Conservation (phyloP, 64 coral and sea anemone genomes). For the Pocillopora damicornis region DNA sequence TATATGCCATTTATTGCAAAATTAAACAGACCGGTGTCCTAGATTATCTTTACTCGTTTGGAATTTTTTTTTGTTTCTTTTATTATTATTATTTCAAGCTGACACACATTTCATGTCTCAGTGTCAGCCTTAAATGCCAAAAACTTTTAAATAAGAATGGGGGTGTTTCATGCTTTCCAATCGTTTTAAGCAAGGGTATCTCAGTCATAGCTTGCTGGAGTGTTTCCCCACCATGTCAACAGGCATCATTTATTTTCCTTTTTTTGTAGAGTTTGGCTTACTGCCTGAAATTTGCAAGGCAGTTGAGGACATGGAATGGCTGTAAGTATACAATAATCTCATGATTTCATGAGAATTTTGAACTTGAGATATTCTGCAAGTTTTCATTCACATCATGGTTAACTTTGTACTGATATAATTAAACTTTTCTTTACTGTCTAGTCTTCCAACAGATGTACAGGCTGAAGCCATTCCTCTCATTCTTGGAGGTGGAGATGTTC, state of each 20-base stretch:
- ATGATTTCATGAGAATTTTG: background rate
- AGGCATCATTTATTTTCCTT: background rate
- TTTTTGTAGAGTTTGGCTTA: conserved; percentile 84
- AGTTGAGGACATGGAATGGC: conserved; percentile 99
- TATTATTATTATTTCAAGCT: no score
- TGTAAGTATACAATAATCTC: conserved; percentile 64
- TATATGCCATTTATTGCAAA: no score
- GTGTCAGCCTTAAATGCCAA: no score
- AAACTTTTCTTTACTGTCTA: conserved; percentile 8
- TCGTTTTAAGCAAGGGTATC: no score
- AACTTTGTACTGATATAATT: background rate
- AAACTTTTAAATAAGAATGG: no score
- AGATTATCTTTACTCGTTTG: no score
- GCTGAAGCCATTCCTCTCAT: conserved; percentile 98
- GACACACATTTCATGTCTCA: no score
- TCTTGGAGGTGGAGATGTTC: conserved; percentile 95
- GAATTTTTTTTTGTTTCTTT: no score
- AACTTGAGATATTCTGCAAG: background rate
- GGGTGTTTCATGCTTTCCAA: no score
- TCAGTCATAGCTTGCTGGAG: no score
- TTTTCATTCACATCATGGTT: background rate
- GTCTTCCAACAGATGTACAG: conserved; percentile 95
- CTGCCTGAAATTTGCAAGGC: conserved; percentile 98
- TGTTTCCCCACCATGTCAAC: background rate
- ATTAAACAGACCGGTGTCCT: no score